Conservation (phyloP, 2,888 invertebrate genomes). For the Cosmopolites sordidus region DNA sequence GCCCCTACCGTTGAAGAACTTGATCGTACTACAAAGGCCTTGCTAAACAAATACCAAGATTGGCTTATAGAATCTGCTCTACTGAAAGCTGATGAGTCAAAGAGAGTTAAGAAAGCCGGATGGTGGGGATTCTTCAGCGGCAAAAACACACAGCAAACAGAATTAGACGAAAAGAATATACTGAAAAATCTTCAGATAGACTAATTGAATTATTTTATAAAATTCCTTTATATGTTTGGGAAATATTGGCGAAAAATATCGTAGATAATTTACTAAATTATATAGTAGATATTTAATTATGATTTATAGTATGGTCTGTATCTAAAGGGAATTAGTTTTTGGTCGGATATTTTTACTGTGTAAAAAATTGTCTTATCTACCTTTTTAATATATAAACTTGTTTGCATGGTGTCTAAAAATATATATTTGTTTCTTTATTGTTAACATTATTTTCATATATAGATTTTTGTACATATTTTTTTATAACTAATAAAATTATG, state of each 20-base stretch:
- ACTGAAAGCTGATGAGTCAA: conserved; percentile 51
- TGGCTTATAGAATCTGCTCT: conserved; percentile 60
- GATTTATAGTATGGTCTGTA: no score
- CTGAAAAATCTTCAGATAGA: conserved; percentile 46
- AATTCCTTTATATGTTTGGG: background rate
- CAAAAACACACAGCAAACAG: conserved; percentile 31
- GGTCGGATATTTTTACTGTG: no score
- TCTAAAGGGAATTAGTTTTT: no score
- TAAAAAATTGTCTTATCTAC: no score
- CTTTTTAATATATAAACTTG: no score
- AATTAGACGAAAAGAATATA: conserved; percentile 39
- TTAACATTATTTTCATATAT: no score
- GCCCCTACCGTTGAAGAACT: conserved; percentile 54
- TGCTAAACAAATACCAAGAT: conserved; percentile 57
- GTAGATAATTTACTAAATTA: no score
- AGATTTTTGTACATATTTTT: no score
- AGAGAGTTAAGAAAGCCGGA: conserved; percentile 43
- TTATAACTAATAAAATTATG: no score
- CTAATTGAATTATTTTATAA: conserved; percentile 22
- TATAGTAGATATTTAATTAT: no score
- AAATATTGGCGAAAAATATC: background rate
- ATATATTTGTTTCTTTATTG: no score
- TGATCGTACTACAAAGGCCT: conserved; percentile 53
- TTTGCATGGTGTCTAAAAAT: no score
- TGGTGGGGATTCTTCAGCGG: conserved; percentile 44